Conservation (phyloP, 2,113 vertebrate species). For the Colaptes auratus region DNA sequence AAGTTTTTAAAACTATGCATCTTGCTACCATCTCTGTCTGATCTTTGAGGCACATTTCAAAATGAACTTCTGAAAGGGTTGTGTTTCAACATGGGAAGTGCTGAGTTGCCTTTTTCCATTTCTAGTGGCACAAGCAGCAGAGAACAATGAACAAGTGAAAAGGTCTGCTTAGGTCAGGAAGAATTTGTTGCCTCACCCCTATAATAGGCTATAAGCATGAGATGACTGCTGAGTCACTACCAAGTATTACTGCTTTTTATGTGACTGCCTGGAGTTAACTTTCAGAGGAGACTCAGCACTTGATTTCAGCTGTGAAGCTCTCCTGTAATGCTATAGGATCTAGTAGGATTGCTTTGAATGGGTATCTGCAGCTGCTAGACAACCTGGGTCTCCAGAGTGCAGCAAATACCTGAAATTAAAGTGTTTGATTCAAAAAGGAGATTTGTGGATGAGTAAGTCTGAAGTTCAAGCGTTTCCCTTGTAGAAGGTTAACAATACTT, state of each 20-base stretch:
- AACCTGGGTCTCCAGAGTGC: neutral
- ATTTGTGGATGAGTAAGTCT: neutral
- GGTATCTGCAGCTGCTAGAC: neutral
- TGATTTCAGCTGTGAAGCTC: neutral
- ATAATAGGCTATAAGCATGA: neutral
- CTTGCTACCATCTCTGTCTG: neutral
- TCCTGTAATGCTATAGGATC: neutral
- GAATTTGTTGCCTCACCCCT: neutral
- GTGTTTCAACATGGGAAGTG: neutral
- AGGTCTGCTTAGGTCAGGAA: neutral
- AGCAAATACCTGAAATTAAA: neutral
- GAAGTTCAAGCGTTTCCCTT: neutral
- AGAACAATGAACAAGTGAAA: neutral
- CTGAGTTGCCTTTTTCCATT: neutral
- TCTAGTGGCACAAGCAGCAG: neutral
- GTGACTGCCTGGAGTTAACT: neutral
- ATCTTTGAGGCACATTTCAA: neutral
- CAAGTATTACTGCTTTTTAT: neutral
- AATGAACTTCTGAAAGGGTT: neutral
- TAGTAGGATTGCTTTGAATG: neutral
- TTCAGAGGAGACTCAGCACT: neutral
- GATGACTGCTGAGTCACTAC: no score
- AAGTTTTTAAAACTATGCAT: neutral
- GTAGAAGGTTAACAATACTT: neutral
- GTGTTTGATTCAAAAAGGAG: neutral